A percentile compares a stretch with the other conserved stretches of the same genome.
Evolutionary conservation across 2,888 invertebrate genomes (phyloP).

Genomic region (Drosophila prostipennis): DNA sequence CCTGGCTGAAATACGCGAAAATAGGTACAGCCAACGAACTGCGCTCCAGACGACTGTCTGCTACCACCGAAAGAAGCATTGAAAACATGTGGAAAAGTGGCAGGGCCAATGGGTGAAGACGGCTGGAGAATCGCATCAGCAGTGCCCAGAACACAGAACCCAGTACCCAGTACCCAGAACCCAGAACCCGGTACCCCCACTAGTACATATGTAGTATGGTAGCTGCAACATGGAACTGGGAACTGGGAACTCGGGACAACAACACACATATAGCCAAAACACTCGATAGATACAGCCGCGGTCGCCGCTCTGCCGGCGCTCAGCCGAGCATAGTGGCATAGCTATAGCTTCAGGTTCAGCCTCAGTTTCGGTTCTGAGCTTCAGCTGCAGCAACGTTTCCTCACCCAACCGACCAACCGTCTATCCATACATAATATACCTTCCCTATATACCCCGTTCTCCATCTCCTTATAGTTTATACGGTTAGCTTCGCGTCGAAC

Average conservation of each 20-base stretch:
- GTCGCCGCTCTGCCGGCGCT: conserved; percentile 42
- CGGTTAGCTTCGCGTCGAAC: conserved; percentile 37
- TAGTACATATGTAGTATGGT: conserved; percentile 48
- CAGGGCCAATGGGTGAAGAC: conserved; percentile 74
- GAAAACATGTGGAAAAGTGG: conserved; percentile 52
- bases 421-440: conserved; percentile 15
- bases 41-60: conserved; percentile 70
- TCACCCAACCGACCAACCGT: conserved; percentile 7
- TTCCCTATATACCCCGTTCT: conserved; percentile 9
- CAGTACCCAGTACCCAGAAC: not conserved
- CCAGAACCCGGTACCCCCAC: conserved; percentile 9
- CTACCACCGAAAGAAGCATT: conserved; percentile 46
- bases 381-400: conserved; percentile 40
- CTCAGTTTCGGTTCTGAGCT: conserved; percentile 78
- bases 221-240: conserved; percentile 38
- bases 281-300: conserved; percentile 67
- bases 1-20: conserved; percentile 79
- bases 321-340: conserved; percentile 37
- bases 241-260: conserved; percentile 57
- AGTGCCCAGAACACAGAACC: conserved; percentile 7
- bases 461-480: not conserved
- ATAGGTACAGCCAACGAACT: conserved; percentile 84
- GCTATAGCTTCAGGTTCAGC: conserved; percentile 45
- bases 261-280: conserved; percentile 77
- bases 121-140: conserved; percentile 56